Evolutionary conservation across 2,113 vertebrate genomes (phyloP).

Genomic region (Lutjanus erythropterus): DNA sequence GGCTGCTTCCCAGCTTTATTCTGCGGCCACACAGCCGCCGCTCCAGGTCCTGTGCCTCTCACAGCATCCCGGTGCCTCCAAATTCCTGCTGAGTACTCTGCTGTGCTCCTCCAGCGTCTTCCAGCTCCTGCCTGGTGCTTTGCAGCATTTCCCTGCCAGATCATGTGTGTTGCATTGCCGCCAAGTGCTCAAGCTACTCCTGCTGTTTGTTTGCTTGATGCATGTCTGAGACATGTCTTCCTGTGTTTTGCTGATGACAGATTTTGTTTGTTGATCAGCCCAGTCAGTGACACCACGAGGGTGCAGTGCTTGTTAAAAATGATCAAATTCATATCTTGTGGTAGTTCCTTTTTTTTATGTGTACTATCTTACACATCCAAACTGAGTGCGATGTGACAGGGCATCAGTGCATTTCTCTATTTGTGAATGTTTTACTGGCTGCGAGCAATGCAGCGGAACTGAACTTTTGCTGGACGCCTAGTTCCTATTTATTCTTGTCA

Average conservation of each 20-base stretch:
- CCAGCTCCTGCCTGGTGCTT: conserved; percentile 10
- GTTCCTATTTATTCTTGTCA: no score
- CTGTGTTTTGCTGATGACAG: background rate
- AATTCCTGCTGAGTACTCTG: conserved; percentile 23
- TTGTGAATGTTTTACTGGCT: no score
- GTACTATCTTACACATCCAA: no score
- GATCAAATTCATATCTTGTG: background rate
- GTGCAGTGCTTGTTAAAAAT: background rate
- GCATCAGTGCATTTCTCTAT: no score
- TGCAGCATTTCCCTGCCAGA: conserved; percentile 5
- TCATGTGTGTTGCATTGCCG: background rate
- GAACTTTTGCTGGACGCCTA: no score
- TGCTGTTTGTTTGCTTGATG: conserved; percentile 9
- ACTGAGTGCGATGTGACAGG: no score
- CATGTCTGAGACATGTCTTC: background rate
- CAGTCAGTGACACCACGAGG: background rate
- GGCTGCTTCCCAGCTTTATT: conserved; percentile 31
- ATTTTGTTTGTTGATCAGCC: background rate
- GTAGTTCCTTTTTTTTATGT: background rate
- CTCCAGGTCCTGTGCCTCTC: conserved; percentile 32
- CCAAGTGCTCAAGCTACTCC: background rate
- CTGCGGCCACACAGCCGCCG: conserved; percentile 9
- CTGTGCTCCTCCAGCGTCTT: conserved; percentile 10
- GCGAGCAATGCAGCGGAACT: no score
- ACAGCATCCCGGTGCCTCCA: conserved; percentile 15